These are phyloP conservation scores for Pomatorhinus ruficollis DNA, from an alignment of 2,113 vertebrate species.

Conservation along the genomic window DNA sequence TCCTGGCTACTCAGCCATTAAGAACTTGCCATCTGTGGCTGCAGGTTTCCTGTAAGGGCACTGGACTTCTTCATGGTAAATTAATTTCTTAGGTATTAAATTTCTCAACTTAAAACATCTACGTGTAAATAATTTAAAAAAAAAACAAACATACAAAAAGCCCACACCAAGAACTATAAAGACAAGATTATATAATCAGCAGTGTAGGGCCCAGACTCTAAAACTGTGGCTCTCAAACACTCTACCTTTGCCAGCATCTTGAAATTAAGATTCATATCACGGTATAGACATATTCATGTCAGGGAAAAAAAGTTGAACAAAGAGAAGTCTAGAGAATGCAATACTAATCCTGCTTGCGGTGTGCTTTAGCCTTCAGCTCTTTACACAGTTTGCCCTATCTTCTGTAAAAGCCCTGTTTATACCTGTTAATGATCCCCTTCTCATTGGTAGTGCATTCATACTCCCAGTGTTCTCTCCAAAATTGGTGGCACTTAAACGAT, in stretches of 20 bases:
- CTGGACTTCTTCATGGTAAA: not conserved
- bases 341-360: not conserved
- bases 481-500: not conserved
- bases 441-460: not conserved
- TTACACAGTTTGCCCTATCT: not conserved
- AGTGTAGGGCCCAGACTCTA: not conserved
- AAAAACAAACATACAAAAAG: no score
- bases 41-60: not conserved
- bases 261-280: not conserved
- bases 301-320: not conserved
- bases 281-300: accelerated
- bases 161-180: not conserved
- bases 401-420: not conserved
- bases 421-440: not conserved
- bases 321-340: not conserved
- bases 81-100: not conserved
- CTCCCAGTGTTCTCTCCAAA: not conserved
- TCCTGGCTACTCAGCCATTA: not conserved
- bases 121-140: not conserved
- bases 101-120: not conserved
- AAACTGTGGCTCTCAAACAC: not conserved
- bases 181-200: not conserved
- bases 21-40: not conserved
- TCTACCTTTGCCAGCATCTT: not conserved
- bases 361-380: not conserved